These are phyloP conservation scores for Drosophila subsilvestris DNA, from an alignment of 2,888 invertebrate species.

Conservation along the genomic window DNA sequence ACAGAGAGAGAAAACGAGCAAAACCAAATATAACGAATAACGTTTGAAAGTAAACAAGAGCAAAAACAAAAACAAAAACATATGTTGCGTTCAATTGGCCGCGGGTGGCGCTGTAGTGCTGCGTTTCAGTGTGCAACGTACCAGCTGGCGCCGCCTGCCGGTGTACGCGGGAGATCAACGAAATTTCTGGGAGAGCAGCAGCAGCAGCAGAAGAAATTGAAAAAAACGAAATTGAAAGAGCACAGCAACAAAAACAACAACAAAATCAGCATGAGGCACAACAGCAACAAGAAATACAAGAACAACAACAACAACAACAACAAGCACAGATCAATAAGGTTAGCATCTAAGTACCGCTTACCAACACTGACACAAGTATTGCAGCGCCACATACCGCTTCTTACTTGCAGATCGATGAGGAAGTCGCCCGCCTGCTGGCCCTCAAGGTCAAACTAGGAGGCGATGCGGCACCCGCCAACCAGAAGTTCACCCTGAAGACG, in stretches of 20 bases:
- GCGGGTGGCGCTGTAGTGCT: constrained; percentile 75
- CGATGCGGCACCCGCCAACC: constrained; percentile 86
- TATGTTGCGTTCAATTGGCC: constrained; percentile 83
- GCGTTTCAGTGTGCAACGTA: constrained; percentile 68
- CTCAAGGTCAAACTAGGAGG: constrained; percentile 90
- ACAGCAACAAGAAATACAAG: constrained; percentile 55
- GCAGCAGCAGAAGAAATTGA: constrained; percentile 50
- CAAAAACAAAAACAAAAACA: constrained; percentile 56
- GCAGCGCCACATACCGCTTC: neutral
- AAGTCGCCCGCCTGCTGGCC: constrained; percentile 92
- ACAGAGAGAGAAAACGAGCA: constrained; percentile 29
- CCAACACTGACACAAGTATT: neutral
- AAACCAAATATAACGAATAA: constrained; percentile 2
- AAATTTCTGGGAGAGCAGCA: constrained; percentile 64
- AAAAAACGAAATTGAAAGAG: constrained; percentile 12
- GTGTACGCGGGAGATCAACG: constrained; percentile 59
- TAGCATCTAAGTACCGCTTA: constrained; percentile 76
- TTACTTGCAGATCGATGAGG: constrained; percentile 90
- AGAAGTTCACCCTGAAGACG: constrained; percentile 94
- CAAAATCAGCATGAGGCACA: constrained; percentile 45
- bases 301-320: constrained; percentile 53
- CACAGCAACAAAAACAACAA: constrained; percentile 62
- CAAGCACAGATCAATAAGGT: constrained; percentile 78
- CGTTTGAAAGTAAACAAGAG: constrained; percentile 5
- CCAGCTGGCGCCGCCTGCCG: constrained; percentile 60